Conservation (phyloP, 2,888 invertebrate species). For the Enoplolaimus lenunculus region DNA sequence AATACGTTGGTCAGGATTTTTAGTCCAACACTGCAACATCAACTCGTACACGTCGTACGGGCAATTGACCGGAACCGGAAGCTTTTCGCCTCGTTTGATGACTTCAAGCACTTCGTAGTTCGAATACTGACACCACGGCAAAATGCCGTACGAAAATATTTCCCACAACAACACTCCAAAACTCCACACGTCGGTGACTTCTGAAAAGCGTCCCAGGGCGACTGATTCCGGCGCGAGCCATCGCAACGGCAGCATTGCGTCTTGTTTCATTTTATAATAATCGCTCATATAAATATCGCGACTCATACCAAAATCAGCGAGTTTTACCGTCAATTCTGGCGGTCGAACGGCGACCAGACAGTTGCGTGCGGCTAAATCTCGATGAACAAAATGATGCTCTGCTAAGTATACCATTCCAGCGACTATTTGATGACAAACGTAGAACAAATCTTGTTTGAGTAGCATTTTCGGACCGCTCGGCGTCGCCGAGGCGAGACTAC, state of each 20-base stretch:
- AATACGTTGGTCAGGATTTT: neutral
- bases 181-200: neutral
- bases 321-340: neutral
- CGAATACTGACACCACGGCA: constrained; percentile 12
- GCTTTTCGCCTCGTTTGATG: neutral
- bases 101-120: neutral
- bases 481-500: neutral
- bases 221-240: constrained; percentile 8
- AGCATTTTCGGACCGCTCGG: too few relatives aligned
- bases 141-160: neutral
- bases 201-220: neutral
- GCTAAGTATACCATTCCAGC: neutral
- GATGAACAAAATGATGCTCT: constrained; percentile 10
- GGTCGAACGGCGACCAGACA: neutral
- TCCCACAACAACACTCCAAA: neutral
- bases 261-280: neutral
- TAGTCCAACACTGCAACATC: constrained; percentile 7
- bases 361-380: constrained; percentile 1
- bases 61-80: neutral
- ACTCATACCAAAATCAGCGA: constrained; percentile 10
- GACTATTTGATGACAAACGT: neutral
- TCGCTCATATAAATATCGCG: neutral
- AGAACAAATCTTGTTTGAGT: neutral
- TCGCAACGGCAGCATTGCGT: neutral
- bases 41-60: neutral